phyloP scores from a whole-genome alignment of 2,113 vertebrate species.

The Pardalotus punctatus region DNA sequence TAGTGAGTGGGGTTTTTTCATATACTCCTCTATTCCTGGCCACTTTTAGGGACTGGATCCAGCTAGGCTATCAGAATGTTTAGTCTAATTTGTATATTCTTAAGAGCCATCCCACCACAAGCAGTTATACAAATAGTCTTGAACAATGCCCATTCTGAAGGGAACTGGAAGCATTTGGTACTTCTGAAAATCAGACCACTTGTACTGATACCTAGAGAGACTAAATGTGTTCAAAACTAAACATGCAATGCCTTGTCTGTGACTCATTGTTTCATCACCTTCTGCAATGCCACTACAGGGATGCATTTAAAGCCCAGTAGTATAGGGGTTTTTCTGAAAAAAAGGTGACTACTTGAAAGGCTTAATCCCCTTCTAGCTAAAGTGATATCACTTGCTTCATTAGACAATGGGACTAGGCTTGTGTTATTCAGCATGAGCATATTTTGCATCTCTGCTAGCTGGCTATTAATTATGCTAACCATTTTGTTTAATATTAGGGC shows the following conservation, averaged over 20 bases:
- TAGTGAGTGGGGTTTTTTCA: not conserved
- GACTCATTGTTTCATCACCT: not conserved
- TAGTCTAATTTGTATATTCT: not conserved
- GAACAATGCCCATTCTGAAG: accelerated
- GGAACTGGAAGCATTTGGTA: not conserved
- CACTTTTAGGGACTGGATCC: not conserved
- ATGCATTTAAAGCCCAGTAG: not conserved
- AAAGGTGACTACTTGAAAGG: not conserved
- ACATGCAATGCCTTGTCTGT: not conserved
- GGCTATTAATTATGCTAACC: not conserved
- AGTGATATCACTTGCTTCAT: not conserved
- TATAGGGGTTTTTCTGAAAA: not conserved
- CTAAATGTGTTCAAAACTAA: not conserved
- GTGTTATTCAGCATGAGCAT: not conserved
- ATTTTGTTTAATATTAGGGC: conserved; percentile 16
- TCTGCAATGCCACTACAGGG: not conserved
- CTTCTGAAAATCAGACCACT: not conserved
- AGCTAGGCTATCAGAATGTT: not conserved
- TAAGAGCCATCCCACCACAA: not conserved
- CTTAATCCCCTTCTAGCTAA: not conserved
- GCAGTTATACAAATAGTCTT: accelerated
- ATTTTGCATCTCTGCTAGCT: not conserved
- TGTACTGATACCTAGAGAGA: not conserved
- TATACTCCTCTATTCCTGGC: not conserved
- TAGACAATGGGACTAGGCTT: not conserved